These are phyloP conservation scores for Euzophera pinguis DNA, from an alignment of 2,888 invertebrate species.

Conservation along the genomic window DNA sequence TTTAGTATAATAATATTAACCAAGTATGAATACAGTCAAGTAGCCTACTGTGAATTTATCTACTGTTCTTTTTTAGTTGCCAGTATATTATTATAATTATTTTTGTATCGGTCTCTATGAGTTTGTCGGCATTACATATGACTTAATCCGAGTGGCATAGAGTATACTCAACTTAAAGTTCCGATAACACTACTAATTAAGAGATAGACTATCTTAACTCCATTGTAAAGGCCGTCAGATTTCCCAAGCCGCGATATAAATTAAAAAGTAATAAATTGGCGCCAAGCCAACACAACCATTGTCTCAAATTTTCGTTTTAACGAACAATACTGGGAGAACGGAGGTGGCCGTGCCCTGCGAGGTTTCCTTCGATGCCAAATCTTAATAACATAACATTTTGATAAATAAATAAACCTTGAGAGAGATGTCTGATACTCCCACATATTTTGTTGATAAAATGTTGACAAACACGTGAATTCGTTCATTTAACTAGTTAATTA, in stretches of 20 bases:
- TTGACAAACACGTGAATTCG: too few species aligned
- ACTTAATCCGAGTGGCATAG: background rate
- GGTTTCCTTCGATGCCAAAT: constrained; percentile 3
- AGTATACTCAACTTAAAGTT: background rate
- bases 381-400: constrained; percentile 6
- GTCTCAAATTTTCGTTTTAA: constrained; percentile 8
- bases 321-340: constrained; percentile 9
- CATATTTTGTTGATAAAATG: background rate
- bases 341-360: constrained; percentile 7
- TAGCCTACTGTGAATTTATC: too few species aligned
- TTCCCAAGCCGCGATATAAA: constrained; percentile 8
- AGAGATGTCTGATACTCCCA: background rate
- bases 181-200: background rate
- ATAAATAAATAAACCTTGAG: constrained; percentile 1
- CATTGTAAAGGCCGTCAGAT: background rate
- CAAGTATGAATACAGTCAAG: too few species aligned
- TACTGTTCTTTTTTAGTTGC: too few species aligned
- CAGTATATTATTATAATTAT: too few species aligned
- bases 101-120: too few species aligned
- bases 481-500: too few species aligned
- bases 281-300: constrained; percentile 8
- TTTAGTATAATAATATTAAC: too few species aligned
- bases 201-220: constrained; percentile 1
- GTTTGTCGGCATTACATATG: too few species aligned
- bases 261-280: constrained; percentile 5